Conservation (phyloP, 1,140 invertebrate genomes). For the Solenopsis invicta region DNA sequence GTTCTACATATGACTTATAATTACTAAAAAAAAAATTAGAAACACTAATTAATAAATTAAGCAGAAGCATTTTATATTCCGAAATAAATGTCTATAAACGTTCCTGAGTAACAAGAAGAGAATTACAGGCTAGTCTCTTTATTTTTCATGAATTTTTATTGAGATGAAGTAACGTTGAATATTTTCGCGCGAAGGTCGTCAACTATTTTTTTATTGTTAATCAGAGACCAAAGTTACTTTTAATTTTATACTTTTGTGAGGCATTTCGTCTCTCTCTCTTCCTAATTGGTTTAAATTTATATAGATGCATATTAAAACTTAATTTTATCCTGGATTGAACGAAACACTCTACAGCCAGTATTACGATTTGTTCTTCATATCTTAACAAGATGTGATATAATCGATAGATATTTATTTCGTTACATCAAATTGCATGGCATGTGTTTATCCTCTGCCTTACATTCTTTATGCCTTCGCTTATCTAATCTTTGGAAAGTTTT, state of each 20-base stretch:
- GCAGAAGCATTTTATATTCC: background rate
- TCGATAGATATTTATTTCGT: background rate
- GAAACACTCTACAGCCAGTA: background rate
- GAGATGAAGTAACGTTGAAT: background rate
- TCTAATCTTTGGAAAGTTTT: background rate
- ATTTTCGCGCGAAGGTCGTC: background rate
- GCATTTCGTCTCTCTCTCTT: background rate
- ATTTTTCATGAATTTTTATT: background rate
- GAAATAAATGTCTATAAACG: slow-evolving; percentile 20
- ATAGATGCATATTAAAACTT: background rate
- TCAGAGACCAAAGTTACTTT: background rate
- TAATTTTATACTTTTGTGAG: background rate
- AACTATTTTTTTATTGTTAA: background rate
- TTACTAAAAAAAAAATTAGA: background rate
- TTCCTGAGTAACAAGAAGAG: background rate
- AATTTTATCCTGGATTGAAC: background rate
- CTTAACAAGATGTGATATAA: background rate
- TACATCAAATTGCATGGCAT: slow-evolving; percentile 5
- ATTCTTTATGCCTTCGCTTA: slow-evolving; percentile 19
- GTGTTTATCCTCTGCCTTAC: background rate
- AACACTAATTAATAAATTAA: background rate
- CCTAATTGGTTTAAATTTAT: background rate
- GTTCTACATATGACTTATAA: no score
- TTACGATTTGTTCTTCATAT: background rate
- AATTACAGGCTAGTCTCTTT: background rate